Evolutionary conservation across 2,888 invertebrate genomes (phyloP).

Genomic region (Escarpia spicata): DNA sequence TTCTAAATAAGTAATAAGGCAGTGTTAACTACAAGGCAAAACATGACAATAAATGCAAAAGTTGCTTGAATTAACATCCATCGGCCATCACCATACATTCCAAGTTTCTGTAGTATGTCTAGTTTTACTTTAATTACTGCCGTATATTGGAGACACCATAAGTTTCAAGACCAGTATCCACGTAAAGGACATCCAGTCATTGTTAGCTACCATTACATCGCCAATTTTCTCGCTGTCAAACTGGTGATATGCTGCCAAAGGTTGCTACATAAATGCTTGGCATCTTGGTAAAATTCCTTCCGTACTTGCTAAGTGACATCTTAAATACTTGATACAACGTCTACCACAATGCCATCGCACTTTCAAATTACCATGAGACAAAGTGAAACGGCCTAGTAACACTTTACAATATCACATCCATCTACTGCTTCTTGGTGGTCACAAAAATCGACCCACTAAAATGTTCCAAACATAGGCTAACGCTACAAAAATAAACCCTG

Average conservation of each 20-base stretch:
- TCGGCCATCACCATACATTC: background rate
- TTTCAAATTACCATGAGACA: background rate
- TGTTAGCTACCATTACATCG: background rate
- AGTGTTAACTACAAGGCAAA: background rate
- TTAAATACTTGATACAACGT: background rate
- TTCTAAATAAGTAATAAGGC: background rate
- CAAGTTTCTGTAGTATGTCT: background rate
- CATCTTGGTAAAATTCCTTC: background rate
- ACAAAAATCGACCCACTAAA: background rate
- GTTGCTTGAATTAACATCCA: background rate
- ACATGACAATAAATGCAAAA: background rate
- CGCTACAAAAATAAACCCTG: background rate
- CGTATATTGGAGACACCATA: no score
- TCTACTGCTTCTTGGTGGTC: conserved; percentile 10
- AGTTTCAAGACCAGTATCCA: no score
- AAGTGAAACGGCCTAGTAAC: background rate
- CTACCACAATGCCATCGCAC: background rate
- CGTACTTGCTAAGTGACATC: background rate
- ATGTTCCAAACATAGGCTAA: conserved; percentile 13
- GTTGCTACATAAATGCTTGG: background rate
- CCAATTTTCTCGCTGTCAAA: background rate
- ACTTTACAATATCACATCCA: background rate
- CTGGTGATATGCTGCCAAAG: background rate
- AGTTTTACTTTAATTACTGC: background rate
- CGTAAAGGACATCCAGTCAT: background rate